Evolutionary conservation across 2,888 invertebrate genomes (phyloP).

Genomic region (Nephrotoma appendiculata): DNA sequence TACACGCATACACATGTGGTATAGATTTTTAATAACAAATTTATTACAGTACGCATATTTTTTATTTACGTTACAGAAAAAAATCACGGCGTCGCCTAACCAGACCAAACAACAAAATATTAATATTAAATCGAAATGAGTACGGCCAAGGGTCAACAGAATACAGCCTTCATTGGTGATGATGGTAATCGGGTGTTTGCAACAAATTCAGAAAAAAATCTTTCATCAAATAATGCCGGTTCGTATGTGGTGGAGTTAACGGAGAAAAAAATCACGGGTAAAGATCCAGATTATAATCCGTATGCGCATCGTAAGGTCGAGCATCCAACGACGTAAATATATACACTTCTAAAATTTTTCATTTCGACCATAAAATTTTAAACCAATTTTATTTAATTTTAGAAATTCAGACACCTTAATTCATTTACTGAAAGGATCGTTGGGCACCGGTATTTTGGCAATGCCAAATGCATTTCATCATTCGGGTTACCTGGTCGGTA

Average conservation of each 20-base stretch:
- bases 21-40: not conserved
- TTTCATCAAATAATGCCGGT: not conserved
- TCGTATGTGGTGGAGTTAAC: constrained; percentile 25
- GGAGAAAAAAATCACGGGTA: constrained; percentile 20
- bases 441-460: constrained; percentile 88
- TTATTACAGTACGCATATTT: not conserved
- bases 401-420: constrained; percentile 78
- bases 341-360: not conserved
- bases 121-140: not conserved
- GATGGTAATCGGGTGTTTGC: constrained; percentile 18
- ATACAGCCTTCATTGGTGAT: constrained; percentile 27
- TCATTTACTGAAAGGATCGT: constrained; percentile 80
- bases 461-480: constrained; percentile 61
- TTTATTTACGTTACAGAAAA: not conserved
- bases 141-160: constrained; percentile 23
- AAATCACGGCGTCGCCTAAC: not conserved
- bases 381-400: constrained; percentile 17
- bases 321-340: constrained; percentile 56
- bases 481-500: constrained; percentile 49
- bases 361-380: not conserved
- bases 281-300: constrained; percentile 44
- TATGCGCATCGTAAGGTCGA: constrained; percentile 48
- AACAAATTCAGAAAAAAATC: not conserved
- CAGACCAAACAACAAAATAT: not conserved
- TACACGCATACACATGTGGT: not conserved